Evolutionary conservation across 2,888 invertebrate genomes (phyloP), one percentile per base, ranked within the genome.

Genomic region (Therioaphis trifolii): DNA sequence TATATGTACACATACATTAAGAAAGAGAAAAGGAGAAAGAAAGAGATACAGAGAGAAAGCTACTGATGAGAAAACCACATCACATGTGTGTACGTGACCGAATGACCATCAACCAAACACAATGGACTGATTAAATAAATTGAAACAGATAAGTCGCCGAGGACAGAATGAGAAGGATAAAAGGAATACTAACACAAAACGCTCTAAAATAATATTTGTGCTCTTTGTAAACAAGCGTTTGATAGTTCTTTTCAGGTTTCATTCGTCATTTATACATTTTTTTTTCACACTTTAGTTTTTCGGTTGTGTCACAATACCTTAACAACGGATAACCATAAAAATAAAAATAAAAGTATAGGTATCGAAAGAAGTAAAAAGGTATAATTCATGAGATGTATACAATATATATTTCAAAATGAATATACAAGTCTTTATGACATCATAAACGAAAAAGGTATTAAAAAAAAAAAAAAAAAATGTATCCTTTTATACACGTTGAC

Each of bases 381-480:
- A 14, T 61, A 76, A 76, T 61, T 43, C 61, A 43, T 61, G 29
- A 43, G 18, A 43, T 61, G 5, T 40, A 72, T 18, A 55, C 5
- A 11, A 11, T 24, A 40, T 24, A 40, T 46, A n/a, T n/a, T 63
- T 46, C 21, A 14, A 68, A 52, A 66, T 18, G 7, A 40, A 68
- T 68, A n/a, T n/a, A 52, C 35, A 40, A 18, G 52, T 52, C 40
- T 68, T 68, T 68, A 68, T 78, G 21, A 52, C 52, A 40, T 24
- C 68, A 78, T 78, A 78, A 78, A 78, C 49, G 35, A 35, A 52
- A 74, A 27, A 14, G 5, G 40, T 5, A 35, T 24, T 52, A 0
- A 15, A 52, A 78, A 52, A n/a, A n/a, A n/a, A n/a, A n/a, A 78
- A 35, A 24, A 7, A 68, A 52, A 52, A 21, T 52, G 27, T 24